Conservation (phyloP, 1,140 invertebrate genomes). For the Ips typographus region DNA sequence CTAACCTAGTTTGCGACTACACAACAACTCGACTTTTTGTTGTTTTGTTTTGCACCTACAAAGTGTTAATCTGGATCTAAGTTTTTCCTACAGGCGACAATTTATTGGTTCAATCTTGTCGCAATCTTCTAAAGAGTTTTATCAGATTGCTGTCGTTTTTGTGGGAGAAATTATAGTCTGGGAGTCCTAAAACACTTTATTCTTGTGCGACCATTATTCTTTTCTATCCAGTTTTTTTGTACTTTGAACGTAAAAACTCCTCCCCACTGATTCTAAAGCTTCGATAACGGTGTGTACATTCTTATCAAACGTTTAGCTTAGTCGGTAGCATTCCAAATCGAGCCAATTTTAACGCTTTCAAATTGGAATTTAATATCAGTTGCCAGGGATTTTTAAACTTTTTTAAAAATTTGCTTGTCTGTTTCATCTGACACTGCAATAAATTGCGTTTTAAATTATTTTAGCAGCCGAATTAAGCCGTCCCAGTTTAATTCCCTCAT, state of each 20-base stretch:
- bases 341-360: no score
- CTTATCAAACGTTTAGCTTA: constrained; percentile 2
- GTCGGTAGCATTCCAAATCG: no score
- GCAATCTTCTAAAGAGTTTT: constrained; percentile 9
- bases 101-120: constrained; percentile 24
- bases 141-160: constrained; percentile 15
- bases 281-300: constrained; percentile 28
- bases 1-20: no score
- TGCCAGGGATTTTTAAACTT: no score
- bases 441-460: no score
- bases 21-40: no score
- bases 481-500: constrained; percentile 8
- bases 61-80: no score
- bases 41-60: no score
- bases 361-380: no score
- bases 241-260: constrained; percentile 10
- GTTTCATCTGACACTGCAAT: no score
- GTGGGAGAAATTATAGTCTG: constrained; percentile 22
- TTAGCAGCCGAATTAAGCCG: no score
- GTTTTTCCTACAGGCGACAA: neutral
- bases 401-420: no score
- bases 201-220: constrained; percentile 12
- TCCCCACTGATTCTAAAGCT: constrained; percentile 11
- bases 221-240: constrained; percentile 17
- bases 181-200: constrained; percentile 6